A percentile compares a stretch with the other conserved stretches of the same genome.
phyloP scores from a whole-genome alignment of 1,140 invertebrate genomes.

The Polyergus mexicanus region DNA sequence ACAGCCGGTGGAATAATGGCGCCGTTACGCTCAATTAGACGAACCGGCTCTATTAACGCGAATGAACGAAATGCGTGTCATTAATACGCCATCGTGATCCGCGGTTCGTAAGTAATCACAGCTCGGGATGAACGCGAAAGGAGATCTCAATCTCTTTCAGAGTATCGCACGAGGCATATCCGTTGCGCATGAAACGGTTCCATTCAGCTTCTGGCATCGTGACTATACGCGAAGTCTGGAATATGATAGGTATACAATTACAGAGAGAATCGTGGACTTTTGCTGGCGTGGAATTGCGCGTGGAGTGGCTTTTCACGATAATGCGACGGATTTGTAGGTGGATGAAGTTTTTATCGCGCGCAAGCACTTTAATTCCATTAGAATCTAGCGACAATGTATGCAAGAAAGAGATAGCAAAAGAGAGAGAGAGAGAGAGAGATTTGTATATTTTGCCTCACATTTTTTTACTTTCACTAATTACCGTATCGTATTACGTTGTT shows the following conservation, averaged over 20 bases:
- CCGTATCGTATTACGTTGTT: neutral
- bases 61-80: conserved; percentile 65
- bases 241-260: conserved; percentile 55
- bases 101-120: conserved; percentile 60
- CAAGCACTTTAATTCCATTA: conserved; percentile 8
- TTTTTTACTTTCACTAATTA: neutral
- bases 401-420: neutral
- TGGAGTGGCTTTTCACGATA: conserved; percentile 20
- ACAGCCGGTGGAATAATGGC: conserved; percentile 52
- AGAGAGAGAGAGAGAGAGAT: no score
- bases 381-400: neutral
- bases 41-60: conserved; percentile 60
- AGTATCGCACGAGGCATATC: conserved; percentile 57
- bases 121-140: conserved; percentile 44
- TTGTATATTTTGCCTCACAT: neutral
- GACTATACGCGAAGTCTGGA: conserved; percentile 50
- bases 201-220: conserved; percentile 53
- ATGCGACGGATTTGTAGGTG: conserved; percentile 23
- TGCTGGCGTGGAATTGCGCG: conserved; percentile 41
- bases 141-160: conserved; percentile 64
- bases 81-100: conserved; percentile 71
- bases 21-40: conserved; percentile 68
- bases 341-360: conserved; percentile 38
- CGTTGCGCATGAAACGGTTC: conserved; percentile 53
- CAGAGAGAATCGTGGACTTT: conserved; percentile 37